These are phyloP conservation scores for Popillia japonica DNA, from an alignment of 1,140 invertebrate genomes.

Conservation along the genomic window DNA sequence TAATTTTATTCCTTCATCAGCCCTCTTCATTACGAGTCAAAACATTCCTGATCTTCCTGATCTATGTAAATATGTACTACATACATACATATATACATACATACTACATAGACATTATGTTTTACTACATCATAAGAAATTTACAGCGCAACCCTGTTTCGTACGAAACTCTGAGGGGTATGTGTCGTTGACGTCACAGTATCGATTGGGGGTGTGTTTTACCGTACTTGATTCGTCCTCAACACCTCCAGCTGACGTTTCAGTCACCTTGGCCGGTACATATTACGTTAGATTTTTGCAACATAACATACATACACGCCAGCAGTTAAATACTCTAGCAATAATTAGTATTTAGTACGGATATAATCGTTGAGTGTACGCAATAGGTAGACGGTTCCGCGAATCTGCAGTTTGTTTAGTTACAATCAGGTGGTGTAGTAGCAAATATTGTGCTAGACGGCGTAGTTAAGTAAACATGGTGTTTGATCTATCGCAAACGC, in stretches of 20 bases:
- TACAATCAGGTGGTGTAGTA: no score
- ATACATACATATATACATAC: no score
- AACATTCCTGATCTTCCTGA: no score
- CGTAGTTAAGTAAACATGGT: not conserved
- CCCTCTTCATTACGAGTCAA: no score
- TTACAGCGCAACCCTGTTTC: not conserved
- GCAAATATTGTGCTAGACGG: no score
- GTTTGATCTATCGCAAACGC: constrained; percentile 5
- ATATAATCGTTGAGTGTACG: no score
- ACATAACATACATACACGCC: not conserved
- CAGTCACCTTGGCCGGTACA: not conserved
- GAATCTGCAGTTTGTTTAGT: not conserved
- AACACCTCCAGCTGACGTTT: not conserved
- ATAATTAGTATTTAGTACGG: not conserved
- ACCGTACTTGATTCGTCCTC: not conserved
- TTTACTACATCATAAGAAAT: no score
- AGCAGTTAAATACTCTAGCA: no score
- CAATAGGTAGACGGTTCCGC: not conserved
- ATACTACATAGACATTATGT: no score
- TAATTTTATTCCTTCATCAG: no score
- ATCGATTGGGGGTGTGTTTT: constrained; percentile 13
- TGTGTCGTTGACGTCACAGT: not conserved
- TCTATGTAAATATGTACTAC: no score
- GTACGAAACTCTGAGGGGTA: not conserved
- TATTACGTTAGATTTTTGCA: not conserved